Conservation (phyloP, 2,888 invertebrate species). For the Oscheius onirici region DNA sequence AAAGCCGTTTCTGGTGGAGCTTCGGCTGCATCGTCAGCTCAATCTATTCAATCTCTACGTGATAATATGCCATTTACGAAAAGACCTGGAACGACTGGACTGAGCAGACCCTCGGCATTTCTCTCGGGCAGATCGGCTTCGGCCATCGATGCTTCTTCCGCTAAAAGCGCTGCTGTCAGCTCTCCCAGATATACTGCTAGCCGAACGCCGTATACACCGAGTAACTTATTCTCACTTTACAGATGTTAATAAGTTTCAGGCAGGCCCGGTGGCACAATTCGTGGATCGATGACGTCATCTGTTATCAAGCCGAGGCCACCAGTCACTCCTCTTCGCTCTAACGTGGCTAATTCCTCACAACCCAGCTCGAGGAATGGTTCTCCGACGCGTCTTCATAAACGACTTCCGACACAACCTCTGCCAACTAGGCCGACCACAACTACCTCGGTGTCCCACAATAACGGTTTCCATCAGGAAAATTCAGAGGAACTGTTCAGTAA, state of each 20-base stretch:
- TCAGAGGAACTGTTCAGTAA: conserved; percentile 21
- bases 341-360: background rate
- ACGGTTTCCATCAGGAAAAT: conserved; percentile 15
- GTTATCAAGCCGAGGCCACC: background rate
- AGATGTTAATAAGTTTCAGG: background rate
- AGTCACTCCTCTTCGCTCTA: background rate
- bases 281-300: background rate
- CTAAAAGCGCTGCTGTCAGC: background rate
- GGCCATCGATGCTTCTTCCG: conserved; percentile 30
- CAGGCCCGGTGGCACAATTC: too few species aligned
- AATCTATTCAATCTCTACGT: conserved; percentile 48
- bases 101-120: conserved; percentile 32
- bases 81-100: conserved; percentile 17
- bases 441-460: background rate
- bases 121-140: conserved; percentile 34
- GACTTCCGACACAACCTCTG: background rate
- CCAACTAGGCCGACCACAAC: background rate
- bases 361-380: conserved; percentile 12
- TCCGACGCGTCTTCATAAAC: background rate
- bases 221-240: background rate
- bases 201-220: background rate
- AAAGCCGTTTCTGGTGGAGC: conserved; percentile 79
- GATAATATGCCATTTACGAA: conserved; percentile 34
- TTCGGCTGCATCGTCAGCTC: conserved; percentile 73
- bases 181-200: background rate